Conservation (phyloP, 53 echinoderm and acorn worm genomes). For the Antedon mediterranea region DNA sequence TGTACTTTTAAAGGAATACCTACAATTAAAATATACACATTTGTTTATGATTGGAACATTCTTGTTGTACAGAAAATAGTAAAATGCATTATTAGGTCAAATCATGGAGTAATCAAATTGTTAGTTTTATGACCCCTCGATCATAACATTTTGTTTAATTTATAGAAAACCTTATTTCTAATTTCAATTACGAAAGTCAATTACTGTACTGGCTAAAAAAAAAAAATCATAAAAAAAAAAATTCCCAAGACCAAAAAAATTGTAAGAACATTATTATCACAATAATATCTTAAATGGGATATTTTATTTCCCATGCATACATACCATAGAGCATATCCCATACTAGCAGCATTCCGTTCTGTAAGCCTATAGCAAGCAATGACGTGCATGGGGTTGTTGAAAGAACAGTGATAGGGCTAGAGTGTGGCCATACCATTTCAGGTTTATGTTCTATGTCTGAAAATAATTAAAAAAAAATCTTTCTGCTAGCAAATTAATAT, state of each 20-base stretch:
- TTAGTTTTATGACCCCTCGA: too few relatives aligned
- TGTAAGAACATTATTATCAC: not conserved
- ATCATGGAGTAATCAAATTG: too few relatives aligned
- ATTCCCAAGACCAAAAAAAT: too few relatives aligned
- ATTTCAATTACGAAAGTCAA: too few relatives aligned
- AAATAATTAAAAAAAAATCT: too few relatives aligned
- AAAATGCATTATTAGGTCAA: too few relatives aligned
- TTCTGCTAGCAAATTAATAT: too few relatives aligned
- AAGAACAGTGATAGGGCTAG: slow-evolving; percentile 45
- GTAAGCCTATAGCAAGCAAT: slow-evolving; percentile 60
- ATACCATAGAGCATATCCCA: slow-evolving; percentile 79
- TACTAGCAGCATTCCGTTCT: slow-evolving; percentile 50
- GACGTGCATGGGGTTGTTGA: slow-evolving; percentile 58
- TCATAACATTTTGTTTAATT: too few relatives aligned
- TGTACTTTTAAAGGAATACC: slow-evolving; percentile 51
- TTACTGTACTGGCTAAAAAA: not conserved
- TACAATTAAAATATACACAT: slow-evolving; percentile 8
- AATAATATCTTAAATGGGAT: not conserved
- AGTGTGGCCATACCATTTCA: slow-evolving; percentile 74
- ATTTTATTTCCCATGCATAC: not conserved
- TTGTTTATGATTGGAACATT: too few relatives aligned
- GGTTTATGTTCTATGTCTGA: slow-evolving; percentile 90
- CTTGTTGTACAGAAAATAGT: too few relatives aligned
- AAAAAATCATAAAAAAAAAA: not conserved
- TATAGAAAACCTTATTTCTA: too few relatives aligned